Conservation (phyloP, 2,888 invertebrate genomes). For the Lycophotia porphyrea region DNA sequence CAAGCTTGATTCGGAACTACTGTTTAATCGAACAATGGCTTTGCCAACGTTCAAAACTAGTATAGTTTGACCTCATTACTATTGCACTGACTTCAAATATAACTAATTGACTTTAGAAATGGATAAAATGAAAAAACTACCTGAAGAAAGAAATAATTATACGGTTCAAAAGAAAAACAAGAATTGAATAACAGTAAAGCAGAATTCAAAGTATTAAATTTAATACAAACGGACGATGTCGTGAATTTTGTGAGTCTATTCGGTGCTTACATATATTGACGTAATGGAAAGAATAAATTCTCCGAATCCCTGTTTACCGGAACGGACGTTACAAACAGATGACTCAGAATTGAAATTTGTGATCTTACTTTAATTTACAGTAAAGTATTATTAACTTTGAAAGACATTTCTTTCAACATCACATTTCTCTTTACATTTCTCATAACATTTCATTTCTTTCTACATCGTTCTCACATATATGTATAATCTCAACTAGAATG, state of each 20-base stretch:
- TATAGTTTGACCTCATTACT: constrained; percentile 2
- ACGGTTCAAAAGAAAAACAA: not conserved
- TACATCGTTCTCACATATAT: no score
- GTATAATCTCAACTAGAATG: no score
- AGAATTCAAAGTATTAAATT: constrained; percentile 14
- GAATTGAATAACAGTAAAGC: not conserved
- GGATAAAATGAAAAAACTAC: not conserved
- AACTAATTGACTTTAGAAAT: not conserved
- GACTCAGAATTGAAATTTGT: constrained; percentile 41
- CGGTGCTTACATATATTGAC: constrained; percentile 18
- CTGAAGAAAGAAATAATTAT: not conserved
- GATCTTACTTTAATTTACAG: constrained; percentile 24
- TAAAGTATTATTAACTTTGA: not conserved
- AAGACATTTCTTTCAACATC: no score
- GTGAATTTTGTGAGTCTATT: constrained; percentile 19
- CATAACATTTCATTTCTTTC: no score
- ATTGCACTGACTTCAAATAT: not conserved
- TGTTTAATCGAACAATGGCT: constrained; percentile 46
- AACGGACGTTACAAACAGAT: constrained; percentile 37
- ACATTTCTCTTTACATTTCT: no score
- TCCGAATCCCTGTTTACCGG: constrained; percentile 42
- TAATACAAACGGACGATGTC: constrained; percentile 12
- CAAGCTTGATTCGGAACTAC: constrained; percentile 45
- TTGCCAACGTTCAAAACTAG: constrained; percentile 11
- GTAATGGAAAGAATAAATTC: constrained; percentile 47